Conservation (phyloP, 2,888 invertebrate species). For the Diploptera punctata region DNA sequence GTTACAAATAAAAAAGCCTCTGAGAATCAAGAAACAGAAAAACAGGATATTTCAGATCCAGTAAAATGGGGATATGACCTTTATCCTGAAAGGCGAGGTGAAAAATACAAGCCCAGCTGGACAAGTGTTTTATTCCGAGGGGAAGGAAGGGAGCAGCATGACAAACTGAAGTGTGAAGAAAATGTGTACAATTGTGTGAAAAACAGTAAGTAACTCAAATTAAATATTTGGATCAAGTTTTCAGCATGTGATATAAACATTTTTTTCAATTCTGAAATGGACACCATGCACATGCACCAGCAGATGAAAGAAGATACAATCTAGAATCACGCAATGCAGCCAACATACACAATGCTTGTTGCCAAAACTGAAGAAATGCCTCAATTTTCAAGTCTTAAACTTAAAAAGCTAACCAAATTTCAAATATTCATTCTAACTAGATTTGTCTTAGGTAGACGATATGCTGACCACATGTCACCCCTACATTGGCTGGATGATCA, state of each 20-base stretch:
- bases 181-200: slow-evolving; percentile 78
- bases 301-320: no score
- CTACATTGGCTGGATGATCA: no score
- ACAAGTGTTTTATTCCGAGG: slow-evolving; percentile 64
- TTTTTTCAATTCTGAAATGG: neutral
- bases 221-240: neutral
- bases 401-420: no score
- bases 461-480: no score
- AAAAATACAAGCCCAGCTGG: slow-evolving; percentile 61
- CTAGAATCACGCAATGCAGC: no score
- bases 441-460: no score
- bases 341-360: no score
- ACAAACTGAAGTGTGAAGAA: slow-evolving; percentile 80
- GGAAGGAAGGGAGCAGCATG: slow-evolving; percentile 72
- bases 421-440: no score
- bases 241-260: neutral
- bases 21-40: neutral
- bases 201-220: slow-evolving; percentile 63
- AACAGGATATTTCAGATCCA: slow-evolving; percentile 35
- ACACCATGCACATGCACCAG: no score
- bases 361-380: no score
- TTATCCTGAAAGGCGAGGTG: slow-evolving; percentile 80
- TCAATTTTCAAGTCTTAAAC: no score
- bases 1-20: neutral
- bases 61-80: slow-evolving; percentile 76